These are phyloP conservation scores for Littorina saxatilis DNA, from an alignment of 1,140 invertebrate genomes.

Conservation along the genomic window DNA sequence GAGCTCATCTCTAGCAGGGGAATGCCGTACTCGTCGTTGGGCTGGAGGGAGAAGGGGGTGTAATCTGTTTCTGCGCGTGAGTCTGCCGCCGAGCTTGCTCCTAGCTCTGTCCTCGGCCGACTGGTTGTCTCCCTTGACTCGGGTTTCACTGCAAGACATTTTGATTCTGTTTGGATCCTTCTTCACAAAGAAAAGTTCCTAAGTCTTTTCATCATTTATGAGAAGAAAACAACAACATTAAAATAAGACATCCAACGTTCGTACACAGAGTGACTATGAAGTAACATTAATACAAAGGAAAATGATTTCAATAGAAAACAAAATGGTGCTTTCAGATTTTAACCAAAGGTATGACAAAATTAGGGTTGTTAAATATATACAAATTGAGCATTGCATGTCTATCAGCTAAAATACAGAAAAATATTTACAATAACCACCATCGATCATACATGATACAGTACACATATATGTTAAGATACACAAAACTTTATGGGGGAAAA, in stretches of 20 bases:
- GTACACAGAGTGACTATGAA: background rate
- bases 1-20: constrained; percentile 68
- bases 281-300: background rate
- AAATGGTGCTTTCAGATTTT: background rate
- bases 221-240: background rate
- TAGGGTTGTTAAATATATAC: no score
- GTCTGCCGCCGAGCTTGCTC: constrained; percentile 20
- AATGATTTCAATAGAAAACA: background rate
- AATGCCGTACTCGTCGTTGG: constrained; percentile 71
- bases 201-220: no score
- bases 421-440: no score
- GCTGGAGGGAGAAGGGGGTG: constrained; percentile 51
- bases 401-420: no score
- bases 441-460: no score
- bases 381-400: no score
- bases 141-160: constrained; percentile 35
- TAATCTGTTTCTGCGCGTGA: constrained; percentile 30
- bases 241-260: background rate
- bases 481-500: no score
- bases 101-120: constrained; percentile 21
- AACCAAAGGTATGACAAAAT: no score
- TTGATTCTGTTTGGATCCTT: constrained; percentile 6
- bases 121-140: constrained; percentile 41
- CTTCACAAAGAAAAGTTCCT: no score
- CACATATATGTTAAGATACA: no score